These are phyloP conservation scores for Clytia hemisphaerica DNA, from an alignment of 30 jellyfish, hydroid and myxozoan genomes.

Conservation along the genomic window DNA sequence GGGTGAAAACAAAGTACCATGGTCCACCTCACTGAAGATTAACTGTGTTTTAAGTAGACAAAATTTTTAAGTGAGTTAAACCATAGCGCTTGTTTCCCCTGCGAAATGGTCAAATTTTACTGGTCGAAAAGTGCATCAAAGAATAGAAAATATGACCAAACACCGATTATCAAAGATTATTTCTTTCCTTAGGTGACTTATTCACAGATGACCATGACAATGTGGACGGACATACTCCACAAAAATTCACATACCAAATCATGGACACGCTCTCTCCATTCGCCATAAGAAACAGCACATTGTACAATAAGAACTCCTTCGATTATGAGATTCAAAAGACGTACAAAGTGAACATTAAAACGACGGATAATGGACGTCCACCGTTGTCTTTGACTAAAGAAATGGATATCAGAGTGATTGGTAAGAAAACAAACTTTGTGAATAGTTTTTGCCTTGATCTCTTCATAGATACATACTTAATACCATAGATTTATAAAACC, in stretches of 20 bases:
- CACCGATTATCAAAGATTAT: background rate
- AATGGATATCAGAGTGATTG: slow-evolving; percentile 40
- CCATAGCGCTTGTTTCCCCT: too few species aligned
- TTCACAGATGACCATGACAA: slow-evolving; percentile 64
- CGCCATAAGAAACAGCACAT: slow-evolving; percentile 27
- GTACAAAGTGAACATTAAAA: slow-evolving; percentile 31
- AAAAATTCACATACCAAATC: slow-evolving; percentile 45
- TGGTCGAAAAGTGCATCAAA: too few species aligned
- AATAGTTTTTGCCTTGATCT: too few species aligned
- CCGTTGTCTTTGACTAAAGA: slow-evolving; percentile 21
- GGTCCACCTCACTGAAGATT: too few species aligned
- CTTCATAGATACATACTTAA: too few species aligned
- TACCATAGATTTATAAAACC: too few species aligned
- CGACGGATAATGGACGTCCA: slow-evolving; percentile 68
- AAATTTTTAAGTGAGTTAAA: too few species aligned
- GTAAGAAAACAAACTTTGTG: too few species aligned
- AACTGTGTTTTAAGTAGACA: too few species aligned
- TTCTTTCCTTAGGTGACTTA: slow-evolving; percentile 25
- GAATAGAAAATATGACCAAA: too few species aligned
- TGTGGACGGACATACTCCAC: slow-evolving; percentile 2
- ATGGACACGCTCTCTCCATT: slow-evolving; percentile 41
- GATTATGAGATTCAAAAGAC: slow-evolving; percentile 52
- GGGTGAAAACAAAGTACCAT: too few species aligned
- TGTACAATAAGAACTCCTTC: slow-evolving; percentile 33
- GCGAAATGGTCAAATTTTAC: too few species aligned